Conservation (phyloP, 1,140 invertebrate species). For the Maconellicoccus hirsutus region DNA sequence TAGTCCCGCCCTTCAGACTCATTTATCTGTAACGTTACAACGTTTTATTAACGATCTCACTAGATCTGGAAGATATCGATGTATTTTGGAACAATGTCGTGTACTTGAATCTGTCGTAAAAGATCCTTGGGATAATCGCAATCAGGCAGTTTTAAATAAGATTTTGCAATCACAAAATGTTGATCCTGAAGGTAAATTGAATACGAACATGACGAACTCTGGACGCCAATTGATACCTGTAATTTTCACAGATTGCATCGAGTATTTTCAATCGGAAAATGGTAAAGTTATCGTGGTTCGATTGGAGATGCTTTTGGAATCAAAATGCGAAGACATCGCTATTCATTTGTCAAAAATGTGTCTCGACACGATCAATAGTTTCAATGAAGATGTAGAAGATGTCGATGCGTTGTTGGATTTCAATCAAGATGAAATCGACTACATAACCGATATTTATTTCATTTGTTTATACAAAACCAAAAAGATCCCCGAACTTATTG, state of each 20-base stretch:
- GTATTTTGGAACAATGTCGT: slow-evolving; percentile 36
- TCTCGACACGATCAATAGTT: slow-evolving; percentile 33
- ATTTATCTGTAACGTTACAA: slow-evolving; percentile 41
- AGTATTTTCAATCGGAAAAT: slow-evolving; percentile 42
- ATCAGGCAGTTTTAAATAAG: slow-evolving; percentile 36
- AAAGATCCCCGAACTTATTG: slow-evolving; percentile 27
- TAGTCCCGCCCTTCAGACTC: slow-evolving; percentile 39
- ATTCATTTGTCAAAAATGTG: slow-evolving; percentile 41
- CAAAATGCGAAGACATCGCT: slow-evolving; percentile 43
- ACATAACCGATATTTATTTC: slow-evolving; percentile 43
- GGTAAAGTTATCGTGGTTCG: slow-evolving; percentile 41
- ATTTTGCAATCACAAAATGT: slow-evolving; percentile 36
- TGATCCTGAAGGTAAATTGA: slow-evolving; percentile 21
- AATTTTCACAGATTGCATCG: slow-evolving; percentile 28
- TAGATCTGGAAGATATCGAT: slow-evolving; percentile 27
- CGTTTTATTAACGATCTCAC: slow-evolving; percentile 35
- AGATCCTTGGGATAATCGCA: slow-evolving; percentile 44
- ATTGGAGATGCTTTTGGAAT: slow-evolving; percentile 42
- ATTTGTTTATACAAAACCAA: slow-evolving; percentile 42
- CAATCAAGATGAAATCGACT: slow-evolving; percentile 38
- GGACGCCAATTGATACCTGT: neutral
- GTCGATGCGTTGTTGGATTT: slow-evolving; percentile 31
- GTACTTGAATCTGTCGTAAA: slow-evolving; percentile 38
- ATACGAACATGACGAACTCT: neutral
- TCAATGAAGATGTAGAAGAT: slow-evolving; percentile 35